phyloP scores from a whole-genome alignment of 2,113 vertebrate species.

The Cynocephalus volans region DNA sequence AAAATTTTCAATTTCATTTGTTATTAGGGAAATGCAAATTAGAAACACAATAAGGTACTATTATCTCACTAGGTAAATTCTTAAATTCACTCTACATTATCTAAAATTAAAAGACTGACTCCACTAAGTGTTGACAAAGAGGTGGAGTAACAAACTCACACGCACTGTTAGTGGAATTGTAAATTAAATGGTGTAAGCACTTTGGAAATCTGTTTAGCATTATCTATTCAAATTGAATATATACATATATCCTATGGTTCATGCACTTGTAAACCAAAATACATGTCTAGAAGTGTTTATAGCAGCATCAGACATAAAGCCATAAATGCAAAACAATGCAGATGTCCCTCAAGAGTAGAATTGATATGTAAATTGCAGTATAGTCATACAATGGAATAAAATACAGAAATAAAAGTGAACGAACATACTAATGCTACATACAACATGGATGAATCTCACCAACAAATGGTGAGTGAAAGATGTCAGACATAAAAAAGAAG shows the following conservation, averaged over 20 bases:
- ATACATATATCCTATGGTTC: background rate
- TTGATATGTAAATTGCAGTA: background rate
- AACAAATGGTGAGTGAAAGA: no score
- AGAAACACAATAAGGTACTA: background rate
- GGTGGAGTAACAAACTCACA: background rate
- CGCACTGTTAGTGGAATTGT: background rate
- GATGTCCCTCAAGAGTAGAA: background rate
- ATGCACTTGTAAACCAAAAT: background rate
- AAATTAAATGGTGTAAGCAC: background rate
- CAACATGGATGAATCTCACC: no score
- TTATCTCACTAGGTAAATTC: background rate
- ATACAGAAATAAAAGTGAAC: no score
- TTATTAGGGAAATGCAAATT: background rate
- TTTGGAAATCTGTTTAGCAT: background rate
- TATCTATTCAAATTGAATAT: background rate
- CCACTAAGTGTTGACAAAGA: background rate
- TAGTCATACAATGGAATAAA: background rate
- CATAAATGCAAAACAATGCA: background rate
- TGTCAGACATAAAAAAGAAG: no score
- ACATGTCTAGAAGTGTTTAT: background rate
- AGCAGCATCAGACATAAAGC: background rate
- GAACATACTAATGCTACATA: no score
- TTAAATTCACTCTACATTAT: background rate
- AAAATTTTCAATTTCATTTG: background rate
- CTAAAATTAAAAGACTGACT: background rate